Percentiles rank a stretch among this genome's conserved stretches.
phyloP scores from a whole-genome alignment of 1,140 invertebrate genomes.

The Chrysopa pallens region DNA sequence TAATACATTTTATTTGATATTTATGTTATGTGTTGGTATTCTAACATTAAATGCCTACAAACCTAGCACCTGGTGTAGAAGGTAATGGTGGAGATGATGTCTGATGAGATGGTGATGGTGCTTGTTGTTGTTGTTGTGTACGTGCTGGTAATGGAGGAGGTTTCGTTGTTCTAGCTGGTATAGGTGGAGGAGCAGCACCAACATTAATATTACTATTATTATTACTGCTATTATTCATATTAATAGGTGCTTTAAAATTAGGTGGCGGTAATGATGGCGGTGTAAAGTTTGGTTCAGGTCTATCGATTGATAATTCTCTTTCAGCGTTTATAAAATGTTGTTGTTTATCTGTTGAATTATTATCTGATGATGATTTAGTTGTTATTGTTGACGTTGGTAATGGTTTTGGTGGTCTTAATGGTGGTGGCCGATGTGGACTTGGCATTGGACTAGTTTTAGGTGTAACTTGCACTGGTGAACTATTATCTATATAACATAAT shows the following conservation, averaged over 20 bases:
- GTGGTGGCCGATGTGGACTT: conserved; percentile 29
- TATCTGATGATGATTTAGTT: not conserved
- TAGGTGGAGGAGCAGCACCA: conserved; percentile 33
- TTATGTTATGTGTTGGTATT: no score
- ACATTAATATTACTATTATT: conserved; percentile 15
- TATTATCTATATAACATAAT: conserved; percentile 13
- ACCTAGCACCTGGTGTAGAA: no score
- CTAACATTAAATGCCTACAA: no score
- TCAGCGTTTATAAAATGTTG: conserved; percentile 19
- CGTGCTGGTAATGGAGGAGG: conserved; percentile 55
- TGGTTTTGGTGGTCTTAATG: conserved; percentile 17
- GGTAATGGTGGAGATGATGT: no score
- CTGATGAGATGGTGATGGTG: no score
- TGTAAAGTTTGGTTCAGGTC: conserved; percentile 24
- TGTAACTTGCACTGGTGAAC: conserved; percentile 13
- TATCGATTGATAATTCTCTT: conserved; percentile 11
- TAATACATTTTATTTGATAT: no score
- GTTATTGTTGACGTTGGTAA: not conserved
- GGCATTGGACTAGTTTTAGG: conserved; percentile 1
- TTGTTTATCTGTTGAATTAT: conserved; percentile 8
- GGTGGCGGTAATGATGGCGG: conserved; percentile 26
- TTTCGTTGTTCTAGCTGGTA: conserved; percentile 39
- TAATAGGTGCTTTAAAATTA: not conserved
- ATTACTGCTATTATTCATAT: conserved; percentile 1
- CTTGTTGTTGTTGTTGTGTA: conserved; percentile 11